Percentiles rank a stretch among this genome's conserved stretches.
Evolutionary conservation across 2,113 vertebrate genomes (phyloP).

Genomic region (Amphiprion percula): DNA sequence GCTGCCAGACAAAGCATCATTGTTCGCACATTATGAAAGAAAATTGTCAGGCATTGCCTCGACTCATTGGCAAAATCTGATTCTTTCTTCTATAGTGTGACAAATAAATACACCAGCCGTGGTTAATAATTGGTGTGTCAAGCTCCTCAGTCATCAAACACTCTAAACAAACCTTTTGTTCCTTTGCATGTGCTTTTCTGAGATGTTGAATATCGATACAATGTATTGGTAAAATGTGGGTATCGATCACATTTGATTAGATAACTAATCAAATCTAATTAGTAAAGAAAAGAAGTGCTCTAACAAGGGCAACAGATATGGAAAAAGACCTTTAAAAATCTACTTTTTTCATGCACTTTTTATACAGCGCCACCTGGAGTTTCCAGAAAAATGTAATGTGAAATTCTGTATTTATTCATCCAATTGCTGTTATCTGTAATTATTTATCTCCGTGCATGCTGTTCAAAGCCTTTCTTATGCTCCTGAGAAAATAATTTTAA

Average conservation of each 20-base stretch:
- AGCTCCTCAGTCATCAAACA: slow-evolving; percentile 22
- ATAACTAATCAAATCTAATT: neutral
- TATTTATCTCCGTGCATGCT: too few species aligned
- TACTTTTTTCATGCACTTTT: too few species aligned
- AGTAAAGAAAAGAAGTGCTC: too few species aligned
- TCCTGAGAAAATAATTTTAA: too few species aligned
- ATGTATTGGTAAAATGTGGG: neutral
- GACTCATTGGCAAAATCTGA: slow-evolving; percentile 5
- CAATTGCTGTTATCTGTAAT: too few species aligned
- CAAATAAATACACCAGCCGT: slow-evolving; percentile 17
- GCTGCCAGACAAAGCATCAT: slow-evolving; percentile 53
- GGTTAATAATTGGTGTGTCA: slow-evolving; percentile 13
- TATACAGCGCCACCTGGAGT: too few species aligned
- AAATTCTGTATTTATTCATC: too few species aligned
- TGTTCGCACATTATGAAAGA: slow-evolving; percentile 35
- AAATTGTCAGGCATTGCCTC: slow-evolving; percentile 32
- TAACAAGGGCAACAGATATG: too few species aligned
- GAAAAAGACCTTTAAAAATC: too few species aligned
- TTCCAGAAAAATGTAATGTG: too few species aligned
- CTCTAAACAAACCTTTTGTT: slow-evolving; percentile 27
- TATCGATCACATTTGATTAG: neutral
- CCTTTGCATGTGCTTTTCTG: neutral
- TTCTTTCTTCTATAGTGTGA: slow-evolving; percentile 29
- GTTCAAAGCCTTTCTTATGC: too few species aligned
- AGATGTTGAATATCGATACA: neutral